Conservation (phyloP, 2,797 vertebrate genomes). For the Falco novaeseelandiae region DNA sequence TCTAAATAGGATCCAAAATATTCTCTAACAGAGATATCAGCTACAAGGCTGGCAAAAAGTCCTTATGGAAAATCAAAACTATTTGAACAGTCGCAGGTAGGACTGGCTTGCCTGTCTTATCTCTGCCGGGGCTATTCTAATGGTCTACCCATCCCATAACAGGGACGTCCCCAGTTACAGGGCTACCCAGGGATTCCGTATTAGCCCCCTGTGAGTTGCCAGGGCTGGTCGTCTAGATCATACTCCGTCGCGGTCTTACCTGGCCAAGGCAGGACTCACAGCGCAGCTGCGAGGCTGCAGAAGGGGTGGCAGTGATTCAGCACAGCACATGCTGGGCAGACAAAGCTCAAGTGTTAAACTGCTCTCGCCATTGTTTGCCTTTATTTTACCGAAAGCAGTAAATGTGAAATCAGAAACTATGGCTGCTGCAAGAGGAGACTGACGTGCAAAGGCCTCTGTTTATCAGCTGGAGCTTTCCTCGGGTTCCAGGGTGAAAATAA, state of each 20-base stretch:
- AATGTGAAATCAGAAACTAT: background rate
- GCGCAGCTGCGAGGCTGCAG: background rate
- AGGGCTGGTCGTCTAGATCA: background rate
- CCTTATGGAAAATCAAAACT: background rate
- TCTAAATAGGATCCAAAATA: background rate
- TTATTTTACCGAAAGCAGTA: background rate
- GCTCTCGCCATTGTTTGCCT: background rate
- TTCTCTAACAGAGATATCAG: background rate
- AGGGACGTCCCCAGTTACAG: background rate
- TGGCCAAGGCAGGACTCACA: background rate
- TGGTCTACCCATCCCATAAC: background rate
- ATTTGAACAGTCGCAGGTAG: background rate
- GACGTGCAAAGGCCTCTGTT: fast-evolving
- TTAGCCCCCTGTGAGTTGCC: background rate
- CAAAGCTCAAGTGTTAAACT: background rate
- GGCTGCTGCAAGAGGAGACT: background rate
- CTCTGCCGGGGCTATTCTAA: background rate
- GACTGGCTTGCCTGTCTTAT: background rate
- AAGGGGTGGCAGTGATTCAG: background rate
- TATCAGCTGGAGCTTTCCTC: background rate
- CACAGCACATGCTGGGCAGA: background rate
- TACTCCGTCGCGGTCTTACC: fast-evolving
- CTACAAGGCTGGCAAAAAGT: background rate
- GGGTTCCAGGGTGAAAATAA: background rate
- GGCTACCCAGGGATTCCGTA: background rate